Percentiles rank a stretch among this genome's conserved stretches.
phyloP scores from a whole-genome alignment of 2,113 vertebrate species.

The Tragulus kanchil region DNA sequence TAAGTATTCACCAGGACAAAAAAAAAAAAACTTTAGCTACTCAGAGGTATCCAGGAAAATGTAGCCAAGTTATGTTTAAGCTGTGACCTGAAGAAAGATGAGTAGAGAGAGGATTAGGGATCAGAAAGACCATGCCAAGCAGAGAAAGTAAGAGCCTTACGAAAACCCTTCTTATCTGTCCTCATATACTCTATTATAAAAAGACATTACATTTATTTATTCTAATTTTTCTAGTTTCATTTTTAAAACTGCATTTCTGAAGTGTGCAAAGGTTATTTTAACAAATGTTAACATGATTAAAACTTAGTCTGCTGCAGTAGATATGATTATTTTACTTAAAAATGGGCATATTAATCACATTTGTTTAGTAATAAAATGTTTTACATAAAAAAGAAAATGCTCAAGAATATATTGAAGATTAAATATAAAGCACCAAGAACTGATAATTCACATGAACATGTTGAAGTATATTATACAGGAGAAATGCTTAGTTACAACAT shows the following conservation, averaged over 20 bases:
- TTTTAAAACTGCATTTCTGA: neutral
- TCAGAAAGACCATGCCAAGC: neutral
- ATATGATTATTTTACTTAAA: neutral
- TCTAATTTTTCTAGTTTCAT: neutral
- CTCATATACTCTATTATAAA: neutral
- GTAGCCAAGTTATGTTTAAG: neutral
- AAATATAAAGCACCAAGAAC: neutral
- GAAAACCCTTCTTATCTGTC: neutral
- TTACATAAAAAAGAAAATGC: neutral
- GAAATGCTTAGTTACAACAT: neutral
- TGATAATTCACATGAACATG: neutral
- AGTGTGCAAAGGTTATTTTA: neutral
- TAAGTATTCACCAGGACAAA: neutral
- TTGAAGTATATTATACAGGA: conserved; percentile 11
- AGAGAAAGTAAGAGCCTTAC: neutral
- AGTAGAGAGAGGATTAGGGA: neutral
- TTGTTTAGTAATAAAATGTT: neutral
- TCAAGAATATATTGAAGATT: neutral
- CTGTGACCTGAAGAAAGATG: neutral
- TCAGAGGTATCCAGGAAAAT: neutral
- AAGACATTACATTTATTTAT: neutral
- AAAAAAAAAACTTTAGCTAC: neutral
- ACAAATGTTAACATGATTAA: neutral
- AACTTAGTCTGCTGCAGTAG: neutral
- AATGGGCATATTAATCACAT: neutral